Percentiles rank a stretch among this genome's conserved stretches.
Conservation (phyloP, 2,113 vertebrate species). For the Crotalus horridus region DNA sequence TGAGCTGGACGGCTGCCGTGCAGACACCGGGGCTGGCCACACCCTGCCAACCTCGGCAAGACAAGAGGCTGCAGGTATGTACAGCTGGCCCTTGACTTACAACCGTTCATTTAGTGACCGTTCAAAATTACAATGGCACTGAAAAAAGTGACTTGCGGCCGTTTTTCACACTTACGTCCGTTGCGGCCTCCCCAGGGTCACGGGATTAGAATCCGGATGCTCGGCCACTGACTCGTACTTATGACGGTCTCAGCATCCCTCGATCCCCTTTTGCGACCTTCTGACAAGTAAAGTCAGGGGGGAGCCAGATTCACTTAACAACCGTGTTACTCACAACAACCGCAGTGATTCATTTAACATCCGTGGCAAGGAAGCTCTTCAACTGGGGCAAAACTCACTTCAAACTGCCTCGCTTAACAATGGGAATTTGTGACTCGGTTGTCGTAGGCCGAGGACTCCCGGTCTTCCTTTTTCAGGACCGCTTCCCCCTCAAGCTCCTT, state of each 20-base stretch:
- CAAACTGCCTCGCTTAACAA: rapidly evolving
- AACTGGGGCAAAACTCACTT: neutral
- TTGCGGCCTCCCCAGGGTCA: neutral
- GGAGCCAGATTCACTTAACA: neutral
- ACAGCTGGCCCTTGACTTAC: neutral
- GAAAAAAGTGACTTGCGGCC: neutral
- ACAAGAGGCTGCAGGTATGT: neutral
- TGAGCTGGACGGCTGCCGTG: neutral
- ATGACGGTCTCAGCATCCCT: rapidly evolving
- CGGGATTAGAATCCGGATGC: neutral
- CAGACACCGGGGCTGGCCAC: too few relatives aligned
- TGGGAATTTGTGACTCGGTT: neutral
- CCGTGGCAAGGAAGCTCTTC: neutral
- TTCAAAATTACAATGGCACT: neutral
- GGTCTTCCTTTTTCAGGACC: neutral
- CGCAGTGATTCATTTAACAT: neutral
- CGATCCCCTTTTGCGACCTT: neutral
- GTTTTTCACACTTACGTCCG: neutral
- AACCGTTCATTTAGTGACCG: neutral
- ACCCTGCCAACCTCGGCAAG: neutral
- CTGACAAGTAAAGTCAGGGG: neutral
- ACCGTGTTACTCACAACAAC: neutral
- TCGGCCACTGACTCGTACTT: neutral
- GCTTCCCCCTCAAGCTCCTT: neutral
- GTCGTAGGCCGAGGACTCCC: neutral